Evolutionary conservation across 1,140 invertebrate genomes (phyloP).

Genomic region (Antheraea pernyi): DNA sequence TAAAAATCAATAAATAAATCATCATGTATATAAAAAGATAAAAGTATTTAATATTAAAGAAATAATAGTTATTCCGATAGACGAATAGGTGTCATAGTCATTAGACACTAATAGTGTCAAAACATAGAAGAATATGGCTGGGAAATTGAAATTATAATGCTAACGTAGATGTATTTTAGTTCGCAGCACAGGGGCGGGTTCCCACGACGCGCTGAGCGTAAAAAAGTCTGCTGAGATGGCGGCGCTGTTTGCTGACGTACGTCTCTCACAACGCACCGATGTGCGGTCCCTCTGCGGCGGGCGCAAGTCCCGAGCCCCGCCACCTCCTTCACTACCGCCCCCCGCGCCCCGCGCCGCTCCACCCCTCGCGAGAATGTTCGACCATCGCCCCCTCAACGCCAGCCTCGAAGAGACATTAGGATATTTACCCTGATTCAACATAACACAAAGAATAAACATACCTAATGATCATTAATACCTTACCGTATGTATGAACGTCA

Average conservation of each 20-base stretch:
- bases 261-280: slow-evolving; percentile 79
- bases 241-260: slow-evolving; percentile 88
- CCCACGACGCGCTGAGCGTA: slow-evolving; percentile 88
- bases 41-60: no score
- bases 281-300: slow-evolving; percentile 59
- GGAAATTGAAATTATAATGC: not conserved
- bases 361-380: slow-evolving; percentile 52
- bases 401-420: slow-evolving; percentile 72
- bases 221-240: slow-evolving; percentile 94
- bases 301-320: slow-evolving; percentile 24
- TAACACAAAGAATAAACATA: not conserved
- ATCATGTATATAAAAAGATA: no score
- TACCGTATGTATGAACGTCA: no score
- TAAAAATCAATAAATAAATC: no score
- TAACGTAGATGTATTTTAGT: slow-evolving; percentile 46
- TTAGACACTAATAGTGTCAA: not conserved
- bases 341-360: slow-evolving; percentile 27
- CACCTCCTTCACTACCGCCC: slow-evolving; percentile 18
- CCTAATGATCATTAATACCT: not conserved
- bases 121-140: not conserved
- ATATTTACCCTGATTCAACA: slow-evolving; percentile 54
- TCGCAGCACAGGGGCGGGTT: slow-evolving; percentile 80
- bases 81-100: no score
- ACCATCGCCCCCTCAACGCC: slow-evolving; percentile 56
- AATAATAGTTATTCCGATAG: no score